A percentile compares a stretch with the other conserved stretches of the same genome.
Conservation (phyloP, 2,113 vertebrate genomes). For the Malurus melanocephalus region DNA sequence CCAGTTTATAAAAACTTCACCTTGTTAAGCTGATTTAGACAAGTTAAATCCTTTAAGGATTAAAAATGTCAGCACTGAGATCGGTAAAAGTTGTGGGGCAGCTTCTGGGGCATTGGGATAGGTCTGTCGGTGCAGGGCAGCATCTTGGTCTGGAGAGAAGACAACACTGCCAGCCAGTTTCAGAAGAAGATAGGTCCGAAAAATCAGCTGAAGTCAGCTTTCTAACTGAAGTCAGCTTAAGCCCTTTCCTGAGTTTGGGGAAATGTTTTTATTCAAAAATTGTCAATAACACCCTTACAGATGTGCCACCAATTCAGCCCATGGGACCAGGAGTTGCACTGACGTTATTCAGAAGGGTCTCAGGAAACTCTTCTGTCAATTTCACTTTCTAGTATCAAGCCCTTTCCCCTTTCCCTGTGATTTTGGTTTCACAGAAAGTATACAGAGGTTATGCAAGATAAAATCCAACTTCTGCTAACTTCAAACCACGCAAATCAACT, state of each 20-base stretch:
- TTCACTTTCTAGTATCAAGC: not conserved
- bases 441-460: not conserved
- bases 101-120: not conserved
- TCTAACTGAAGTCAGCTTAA: not conserved
- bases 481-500: not conserved
- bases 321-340: accelerated
- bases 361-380: not conserved
- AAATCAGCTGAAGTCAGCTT: not conserved
- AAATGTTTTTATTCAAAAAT: not conserved
- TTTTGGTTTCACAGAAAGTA: not conserved
- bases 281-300: not conserved
- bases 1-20: not conserved
- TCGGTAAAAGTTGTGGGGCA: not conserved
- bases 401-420: not conserved
- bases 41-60: slow-evolving; percentile 24
- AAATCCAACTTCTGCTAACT: not conserved
- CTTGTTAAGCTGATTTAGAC: slow-evolving; percentile 34
- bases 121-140: not conserved
- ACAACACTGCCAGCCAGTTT: not conserved
- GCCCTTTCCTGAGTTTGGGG: not conserved
- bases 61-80: not conserved
- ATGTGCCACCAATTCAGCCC: not conserved
- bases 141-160: not conserved
- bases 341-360: accelerated
- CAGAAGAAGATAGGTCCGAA: not conserved